Evolutionary conservation across 2,113 vertebrate genomes (phyloP), one percentile per base, ranked within the genome.

Genomic region (Lepisosteus oculatus): DNA sequence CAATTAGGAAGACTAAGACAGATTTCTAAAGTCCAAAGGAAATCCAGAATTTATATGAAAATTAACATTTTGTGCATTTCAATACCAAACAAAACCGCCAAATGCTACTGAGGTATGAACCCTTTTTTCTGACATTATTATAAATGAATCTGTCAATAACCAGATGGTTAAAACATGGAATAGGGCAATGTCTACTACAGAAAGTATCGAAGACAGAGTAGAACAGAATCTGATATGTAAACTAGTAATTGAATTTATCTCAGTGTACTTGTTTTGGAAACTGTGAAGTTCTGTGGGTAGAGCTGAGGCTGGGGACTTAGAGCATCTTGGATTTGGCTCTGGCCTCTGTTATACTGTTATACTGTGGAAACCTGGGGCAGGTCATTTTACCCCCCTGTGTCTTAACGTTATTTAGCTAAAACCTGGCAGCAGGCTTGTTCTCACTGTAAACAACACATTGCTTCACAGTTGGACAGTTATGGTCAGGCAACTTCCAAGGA

Each of bases 381-480:
- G 91, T 90, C 90, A 89, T 78, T 73, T 79, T 85, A 79, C 86
- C 84, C 84, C 85, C 79, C 78, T 55, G 72, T 71, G 68, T 76
- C 55, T 76, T 82, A 78, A 65, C 66, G 67, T 61, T 78, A 78
- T 78, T 78, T 72, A 66, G 72, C 71, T 68, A 56, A 61, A 81
- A 81, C 70, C 79, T 83, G 81, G 84, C 84, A 79, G 47, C 67
- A 63, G 72, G 55, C 64, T 73, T 67, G 70, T 79, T 85, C 86
- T 87, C 86, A 86, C 88, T 85, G 88, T 92, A 91, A 92, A 92
- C 90, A 91, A 92, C 90, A 90, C 89, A 91, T 91, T 91, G 90
- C 89, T 85, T 89, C 91, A 90, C 90, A 91, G 91, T 88, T 89
- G 86, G 89, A 86, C 85, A 75, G 83, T 76, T 83, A 89, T 73